Conservation (phyloP, 2,797 vertebrate genomes). For the Sebastiscus albofasciatus region DNA sequence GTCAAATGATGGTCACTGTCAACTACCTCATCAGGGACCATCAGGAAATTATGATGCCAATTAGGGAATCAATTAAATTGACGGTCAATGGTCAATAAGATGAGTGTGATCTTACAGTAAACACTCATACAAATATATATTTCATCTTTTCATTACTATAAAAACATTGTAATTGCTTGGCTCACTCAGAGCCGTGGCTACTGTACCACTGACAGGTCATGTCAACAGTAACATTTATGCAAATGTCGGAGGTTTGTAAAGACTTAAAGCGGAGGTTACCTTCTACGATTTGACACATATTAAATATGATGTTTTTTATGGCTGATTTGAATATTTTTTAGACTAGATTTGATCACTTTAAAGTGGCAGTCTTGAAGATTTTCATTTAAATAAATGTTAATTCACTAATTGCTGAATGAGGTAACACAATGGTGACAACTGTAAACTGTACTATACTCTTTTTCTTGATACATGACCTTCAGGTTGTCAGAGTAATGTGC, state of each 20-base stretch:
- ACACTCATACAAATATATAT: background rate
- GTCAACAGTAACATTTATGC: background rate
- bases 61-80: slow-evolving; percentile 1
- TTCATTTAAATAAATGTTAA: too few relatives aligned
- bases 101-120: background rate
- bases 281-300: background rate
- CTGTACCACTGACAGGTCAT: background rate
- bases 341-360: background rate
- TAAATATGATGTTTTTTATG: too few relatives aligned
- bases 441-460: too few relatives aligned
- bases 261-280: too few relatives aligned
- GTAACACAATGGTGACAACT: too few relatives aligned
- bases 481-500: too few relatives aligned
- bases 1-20: slow-evolving; percentile 1
- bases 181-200: background rate
- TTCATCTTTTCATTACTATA: background rate
- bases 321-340: too few relatives aligned
- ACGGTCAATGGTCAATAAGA: background rate
- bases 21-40: background rate
- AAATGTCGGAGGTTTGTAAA: background rate
- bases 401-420: too few relatives aligned
- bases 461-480: too few relatives aligned
- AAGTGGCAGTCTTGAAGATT: too few relatives aligned
- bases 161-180: background rate
- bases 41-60: slow-evolving; percentile 14